These are phyloP conservation scores for Tympanuchus pallidicinctus DNA, from an alignment of 2,113 vertebrate species.

Conservation along the genomic window DNA sequence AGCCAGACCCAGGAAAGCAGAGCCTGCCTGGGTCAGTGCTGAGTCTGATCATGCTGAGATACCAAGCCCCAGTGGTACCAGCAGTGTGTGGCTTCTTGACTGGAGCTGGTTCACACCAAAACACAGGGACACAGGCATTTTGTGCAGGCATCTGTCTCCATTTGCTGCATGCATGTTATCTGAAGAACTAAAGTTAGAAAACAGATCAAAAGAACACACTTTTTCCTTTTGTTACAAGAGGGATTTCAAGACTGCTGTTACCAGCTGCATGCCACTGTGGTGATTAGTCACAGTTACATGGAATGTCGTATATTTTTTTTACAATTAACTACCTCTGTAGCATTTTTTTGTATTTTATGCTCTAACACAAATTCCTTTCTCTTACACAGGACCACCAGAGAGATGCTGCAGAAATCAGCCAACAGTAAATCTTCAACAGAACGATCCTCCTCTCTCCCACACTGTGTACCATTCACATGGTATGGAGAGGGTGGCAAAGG, in stretches of 20 bases:
- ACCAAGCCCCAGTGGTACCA: neutral
- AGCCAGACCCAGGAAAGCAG: neutral
- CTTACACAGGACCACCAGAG: slow-evolving; percentile 70
- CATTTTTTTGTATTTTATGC: neutral
- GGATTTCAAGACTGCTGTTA: neutral
- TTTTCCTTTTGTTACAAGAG: neutral
- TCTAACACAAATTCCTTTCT: slow-evolving; percentile 56
- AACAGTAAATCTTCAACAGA: slow-evolving; percentile 36
- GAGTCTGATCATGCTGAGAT: neutral
- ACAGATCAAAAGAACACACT: neutral
- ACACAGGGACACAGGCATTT: neutral
- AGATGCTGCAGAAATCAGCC: slow-evolving; percentile 74
- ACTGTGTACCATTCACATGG: slow-evolving; percentile 75
- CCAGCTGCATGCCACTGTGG: neutral
- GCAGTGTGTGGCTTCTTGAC: neutral
- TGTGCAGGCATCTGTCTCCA: neutral
- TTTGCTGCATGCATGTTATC: neutral
- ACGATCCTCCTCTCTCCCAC: slow-evolving; percentile 67
- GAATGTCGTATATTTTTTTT: neutral
- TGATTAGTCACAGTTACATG: neutral
- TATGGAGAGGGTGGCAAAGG: slow-evolving; percentile 76
- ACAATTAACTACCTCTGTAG: neutral
- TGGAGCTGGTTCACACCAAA: neutral
- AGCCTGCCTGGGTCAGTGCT: neutral
- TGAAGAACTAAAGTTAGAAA: neutral